These are phyloP conservation scores for Tyto alba DNA, from an alignment of 2,113 vertebrate species.

Conservation along the genomic window DNA sequence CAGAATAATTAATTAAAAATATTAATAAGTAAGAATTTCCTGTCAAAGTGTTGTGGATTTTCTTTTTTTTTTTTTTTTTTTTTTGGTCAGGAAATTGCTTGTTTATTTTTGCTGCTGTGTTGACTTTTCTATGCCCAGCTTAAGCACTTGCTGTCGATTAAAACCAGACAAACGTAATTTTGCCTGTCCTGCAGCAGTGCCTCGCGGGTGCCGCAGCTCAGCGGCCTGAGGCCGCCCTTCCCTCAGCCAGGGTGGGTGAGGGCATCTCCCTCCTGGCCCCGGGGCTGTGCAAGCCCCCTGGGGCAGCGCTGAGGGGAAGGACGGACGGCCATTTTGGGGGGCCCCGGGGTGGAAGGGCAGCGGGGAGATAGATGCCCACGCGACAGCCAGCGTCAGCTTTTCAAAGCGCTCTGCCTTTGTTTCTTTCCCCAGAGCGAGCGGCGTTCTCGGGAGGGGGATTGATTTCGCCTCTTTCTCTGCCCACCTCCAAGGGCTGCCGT, in stretches of 20 bases:
- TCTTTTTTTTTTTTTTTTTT: too few species aligned
- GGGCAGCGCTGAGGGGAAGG: too few species aligned
- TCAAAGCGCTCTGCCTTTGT: not conserved
- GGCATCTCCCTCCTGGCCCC: not conserved
- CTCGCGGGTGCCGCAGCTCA: not conserved
- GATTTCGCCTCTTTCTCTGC: not conserved
- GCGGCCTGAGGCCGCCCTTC: not conserved
- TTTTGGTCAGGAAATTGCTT: not conserved
- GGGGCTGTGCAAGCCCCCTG: too few species aligned
- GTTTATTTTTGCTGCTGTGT: not conserved
- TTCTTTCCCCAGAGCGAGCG: not conserved
- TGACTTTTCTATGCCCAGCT: not conserved
- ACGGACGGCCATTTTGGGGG: accelerated
- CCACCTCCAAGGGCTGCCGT: not conserved
- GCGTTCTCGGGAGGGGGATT: not conserved
- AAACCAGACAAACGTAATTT: not conserved
- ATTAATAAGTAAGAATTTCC: not conserved
- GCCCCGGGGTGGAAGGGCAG: not conserved
- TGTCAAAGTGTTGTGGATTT: not conserved
- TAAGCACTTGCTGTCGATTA: not conserved
- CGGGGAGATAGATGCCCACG: not conserved
- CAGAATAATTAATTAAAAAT: not conserved
- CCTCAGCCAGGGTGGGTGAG: not conserved
- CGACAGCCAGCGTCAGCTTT: not conserved
- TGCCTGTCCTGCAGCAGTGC: not conserved